Evolutionary conservation across 2,113 vertebrate species (phyloP), one percentile per base, ranked within the genome.

Genomic region (Proteles cristata): DNA sequence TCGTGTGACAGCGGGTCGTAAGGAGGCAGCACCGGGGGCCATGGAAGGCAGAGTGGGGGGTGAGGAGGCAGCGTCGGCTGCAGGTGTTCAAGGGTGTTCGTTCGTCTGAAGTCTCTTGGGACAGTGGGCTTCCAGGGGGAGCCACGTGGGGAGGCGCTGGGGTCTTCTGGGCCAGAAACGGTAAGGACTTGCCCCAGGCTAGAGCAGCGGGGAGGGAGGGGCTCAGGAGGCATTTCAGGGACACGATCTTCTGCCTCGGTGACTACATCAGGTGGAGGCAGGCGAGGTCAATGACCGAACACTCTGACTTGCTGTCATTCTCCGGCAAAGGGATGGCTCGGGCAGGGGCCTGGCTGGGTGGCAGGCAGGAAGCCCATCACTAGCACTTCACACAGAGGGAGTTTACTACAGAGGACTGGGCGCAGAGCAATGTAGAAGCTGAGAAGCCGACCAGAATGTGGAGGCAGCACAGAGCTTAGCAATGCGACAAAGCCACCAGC

Each of bases 1-100:
- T 11, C 9, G 0, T 5, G 45, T 4, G 12, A 77, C 25, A 68
- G 35, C 31, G 14, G 10, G n/a, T 55, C 28, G 45, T 5, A 8
- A 45, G 15, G 63, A 61, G 48, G 31, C 19, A 69, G 86, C 33
- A 9, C 3, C 2, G 4, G 21, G 6, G 15, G 19, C 39, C 43
- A 1, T 0, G 9, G 48, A 16, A 48, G 63, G 65, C 45, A 80
- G 83, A 48, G 21, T 11, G 31, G 12, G 50, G 19, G 53, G 73
- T 6, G 55, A 65, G 35, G 43, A 71, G 33, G 8, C 1, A 33
- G 35, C 17, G 2, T 9, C 19, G 61, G 77, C 55, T n/a, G 0
- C 16, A 15, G 66, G 58, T 68, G 55, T 69, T 61, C 61, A 2
- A 74, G 63, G 39, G 39, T 39, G 39, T 39, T 39, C 39, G 39